Conservation (phyloP, 2,888 invertebrate genomes). For the Cantharis nigra region DNA sequence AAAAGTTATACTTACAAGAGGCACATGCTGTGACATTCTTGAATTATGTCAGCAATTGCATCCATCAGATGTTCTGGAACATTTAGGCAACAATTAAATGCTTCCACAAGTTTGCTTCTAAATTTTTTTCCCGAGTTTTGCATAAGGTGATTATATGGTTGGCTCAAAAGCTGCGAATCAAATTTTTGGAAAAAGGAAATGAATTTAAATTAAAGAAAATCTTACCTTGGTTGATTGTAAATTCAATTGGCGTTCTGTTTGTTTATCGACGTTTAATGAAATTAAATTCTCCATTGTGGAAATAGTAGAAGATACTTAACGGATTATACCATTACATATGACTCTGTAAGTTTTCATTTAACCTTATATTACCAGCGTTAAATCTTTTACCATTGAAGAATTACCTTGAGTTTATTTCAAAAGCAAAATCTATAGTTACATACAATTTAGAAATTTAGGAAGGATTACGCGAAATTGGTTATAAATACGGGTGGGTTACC, state of each 20-base stretch:
- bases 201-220: not conserved
- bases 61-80: slow-evolving; percentile 82
- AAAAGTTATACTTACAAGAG: slow-evolving; percentile 75
- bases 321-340: not conserved
- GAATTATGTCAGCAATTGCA: slow-evolving; percentile 87
- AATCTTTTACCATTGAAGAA: not conserved
- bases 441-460: too few species aligned
- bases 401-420: not conserved
- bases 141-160: not conserved
- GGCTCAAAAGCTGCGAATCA: not conserved
- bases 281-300: not conserved
- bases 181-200: not conserved
- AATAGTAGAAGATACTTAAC: not conserved
- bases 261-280: not conserved
- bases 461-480: too few species aligned
- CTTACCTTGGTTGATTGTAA: not conserved
- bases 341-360: not conserved
- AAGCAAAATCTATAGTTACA: not conserved
- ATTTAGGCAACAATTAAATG: slow-evolving; percentile 94
- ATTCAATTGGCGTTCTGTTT: not conserved
- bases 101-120: slow-evolving; percentile 81
- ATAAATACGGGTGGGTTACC: not conserved
- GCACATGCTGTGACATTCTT: slow-evolving; percentile 96
- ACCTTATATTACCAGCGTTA: not conserved
- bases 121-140: slow-evolving; percentile 62